Evolutionary conservation across 2,888 invertebrate species (phyloP), one percentile per base, ranked within the genome.

Genomic region (Mythimna impura): DNA sequence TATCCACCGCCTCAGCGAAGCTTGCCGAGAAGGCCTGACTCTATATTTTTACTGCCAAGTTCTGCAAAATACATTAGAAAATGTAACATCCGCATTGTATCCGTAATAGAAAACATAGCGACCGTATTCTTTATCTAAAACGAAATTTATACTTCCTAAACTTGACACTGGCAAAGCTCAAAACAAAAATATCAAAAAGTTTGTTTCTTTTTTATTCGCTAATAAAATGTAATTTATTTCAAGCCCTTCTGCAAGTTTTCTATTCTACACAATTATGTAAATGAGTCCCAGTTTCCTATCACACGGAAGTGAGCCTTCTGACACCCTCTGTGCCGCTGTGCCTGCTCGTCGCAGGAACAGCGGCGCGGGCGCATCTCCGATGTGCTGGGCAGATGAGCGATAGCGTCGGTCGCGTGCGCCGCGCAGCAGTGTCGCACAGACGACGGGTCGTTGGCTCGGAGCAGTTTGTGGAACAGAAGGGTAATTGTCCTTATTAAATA

Each of bases 401-500:
- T 85, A 85, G 68, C 71, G 77, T 82, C 82, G 85, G 62, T 82
- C 77, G 75, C 82, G 76, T 82, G 85, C 73, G 67, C 82, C 57
- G 70, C 64, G 65, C 58, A 67, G 73, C 52, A 71, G 76, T 76
- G 80, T 76, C 76, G 71, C 76, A 63, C 66, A 73, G 55, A 60
- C 40, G 73, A 67, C 71, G 58, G 75, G 70, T 82, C 80, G 73
- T 65, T 79, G 76, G 58, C 76, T 73, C 54, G 14, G 22, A 14
- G 43, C 12, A 22, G n/a, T 25, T 69, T 5, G 47, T n/a, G 50
- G 6, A 55, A 55, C 30, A 20, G 12, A 54, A 60, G 73, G 58
- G 22, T 75, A 71, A 54, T 77, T 43, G 14, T 70, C 55, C 34
- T 70, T 70, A 47, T 36, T 43, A 57, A 34, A 34, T 20, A 55